These are phyloP conservation scores for Monopterus albus DNA, from an alignment of 2,113 vertebrate genomes.

Conservation along the genomic window DNA sequence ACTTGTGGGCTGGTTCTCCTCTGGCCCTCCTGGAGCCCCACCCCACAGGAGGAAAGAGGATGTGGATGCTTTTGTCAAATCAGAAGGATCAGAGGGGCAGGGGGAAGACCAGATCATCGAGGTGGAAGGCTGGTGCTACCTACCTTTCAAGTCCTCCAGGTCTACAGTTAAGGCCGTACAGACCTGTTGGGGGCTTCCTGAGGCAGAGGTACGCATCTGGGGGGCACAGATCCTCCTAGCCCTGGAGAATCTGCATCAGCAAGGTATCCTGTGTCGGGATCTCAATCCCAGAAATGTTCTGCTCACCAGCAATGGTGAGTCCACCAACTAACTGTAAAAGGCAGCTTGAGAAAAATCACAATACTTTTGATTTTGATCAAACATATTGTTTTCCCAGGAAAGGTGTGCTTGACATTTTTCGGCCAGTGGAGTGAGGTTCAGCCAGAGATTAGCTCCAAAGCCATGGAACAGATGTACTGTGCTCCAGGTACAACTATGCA, in stretches of 20 bases:
- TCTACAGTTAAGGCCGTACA: slow-evolving; percentile 13
- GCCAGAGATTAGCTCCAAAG: slow-evolving; percentile 84
- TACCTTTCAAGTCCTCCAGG: slow-evolving; percentile 43
- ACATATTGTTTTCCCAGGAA: slow-evolving; percentile 82
- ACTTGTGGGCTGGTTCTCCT: slow-evolving; percentile 43
- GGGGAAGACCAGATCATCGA: slow-evolving; percentile 77
- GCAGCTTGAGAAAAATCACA: background rate
- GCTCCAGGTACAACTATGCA: slow-evolving; percentile 88
- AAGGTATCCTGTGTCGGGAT: slow-evolving; percentile 94
- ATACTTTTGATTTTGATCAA: slow-evolving; percentile 2
- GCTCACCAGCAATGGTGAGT: slow-evolving; percentile 88
- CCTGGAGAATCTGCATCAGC: slow-evolving; percentile 93
- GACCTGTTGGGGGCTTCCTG: slow-evolving; percentile 82
- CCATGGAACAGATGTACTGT: slow-evolving; percentile 90
- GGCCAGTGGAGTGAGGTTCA: slow-evolving; percentile 98
- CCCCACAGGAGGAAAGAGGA: slow-evolving; percentile 18
- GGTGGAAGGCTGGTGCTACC: slow-evolving; percentile 80
- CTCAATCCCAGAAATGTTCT: slow-evolving; percentile 97
- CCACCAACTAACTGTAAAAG: background rate
- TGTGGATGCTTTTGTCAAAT: slow-evolving; percentile 36
- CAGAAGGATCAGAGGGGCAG: slow-evolving; percentile 28
- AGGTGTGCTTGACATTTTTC: slow-evolving; percentile 92
- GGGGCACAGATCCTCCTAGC: slow-evolving; percentile 92
- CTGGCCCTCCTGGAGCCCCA: slow-evolving; percentile 10
- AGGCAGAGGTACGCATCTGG: slow-evolving; percentile 90